A percentile compares a stretch with the other conserved stretches of the same genome.
Conservation (phyloP, 2,113 vertebrate species). For the Tachysurus fulvidraco region DNA sequence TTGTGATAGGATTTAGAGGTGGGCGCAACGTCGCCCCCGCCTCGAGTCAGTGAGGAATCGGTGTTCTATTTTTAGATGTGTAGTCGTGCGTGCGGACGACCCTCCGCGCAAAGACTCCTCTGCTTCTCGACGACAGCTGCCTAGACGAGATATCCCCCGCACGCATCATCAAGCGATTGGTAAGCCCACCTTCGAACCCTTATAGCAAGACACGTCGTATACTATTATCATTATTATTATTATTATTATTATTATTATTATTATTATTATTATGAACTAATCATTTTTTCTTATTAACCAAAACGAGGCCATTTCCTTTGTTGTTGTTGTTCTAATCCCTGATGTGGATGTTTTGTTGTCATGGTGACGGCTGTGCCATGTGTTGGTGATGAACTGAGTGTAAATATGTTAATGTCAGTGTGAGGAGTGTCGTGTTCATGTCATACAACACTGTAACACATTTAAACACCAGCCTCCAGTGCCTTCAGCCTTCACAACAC, state of each 20-base stretch:
- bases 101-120: too few relatives aligned
- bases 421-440: slow-evolving; percentile 33
- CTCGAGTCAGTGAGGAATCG: too few relatives aligned
- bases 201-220: too few relatives aligned
- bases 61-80: too few relatives aligned
- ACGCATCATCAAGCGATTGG: too few relatives aligned
- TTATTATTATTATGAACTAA: slow-evolving; percentile 37
- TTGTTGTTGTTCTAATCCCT: slow-evolving; percentile 55
- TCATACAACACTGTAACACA: slow-evolving; percentile 25
- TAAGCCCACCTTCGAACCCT: too few relatives aligned
- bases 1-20: too few relatives aligned
- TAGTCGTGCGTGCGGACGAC: too few relatives aligned
- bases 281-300: slow-evolving; percentile 57
- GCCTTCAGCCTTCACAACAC: slow-evolving; percentile 10
- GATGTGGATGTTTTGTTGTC: slow-evolving; percentile 62
- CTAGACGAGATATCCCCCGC: too few relatives aligned
- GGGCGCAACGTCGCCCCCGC: too few relatives aligned
- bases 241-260: slow-evolving; percentile 21
- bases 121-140: too few relatives aligned
- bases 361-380: slow-evolving; percentile 58
- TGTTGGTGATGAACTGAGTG: slow-evolving; percentile 45
- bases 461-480: neutral
- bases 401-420: slow-evolving; percentile 44
- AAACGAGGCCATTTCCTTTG: slow-evolving; percentile 54
- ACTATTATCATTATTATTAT: too few relatives aligned